A percentile compares a stretch with the other conserved stretches of the same genome.
Conservation (phyloP, 2,113 vertebrate genomes). For the Ceyx cyanopectus region DNA sequence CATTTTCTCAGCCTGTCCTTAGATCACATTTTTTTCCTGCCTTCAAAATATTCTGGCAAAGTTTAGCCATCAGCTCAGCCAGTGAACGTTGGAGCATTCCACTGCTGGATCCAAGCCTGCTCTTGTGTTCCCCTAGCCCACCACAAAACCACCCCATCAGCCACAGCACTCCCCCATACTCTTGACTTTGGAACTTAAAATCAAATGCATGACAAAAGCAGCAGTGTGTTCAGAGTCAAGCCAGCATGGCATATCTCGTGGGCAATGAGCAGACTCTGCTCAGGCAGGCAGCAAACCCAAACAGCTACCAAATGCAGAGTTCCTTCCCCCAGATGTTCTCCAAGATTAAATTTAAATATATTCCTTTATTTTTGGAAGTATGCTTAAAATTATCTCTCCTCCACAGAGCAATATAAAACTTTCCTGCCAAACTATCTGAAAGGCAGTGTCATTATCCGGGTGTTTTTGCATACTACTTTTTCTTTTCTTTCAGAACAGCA, state of each 20-base stretch:
- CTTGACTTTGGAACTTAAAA: not conserved
- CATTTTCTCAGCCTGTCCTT: not conserved
- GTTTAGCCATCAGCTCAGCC: not conserved
- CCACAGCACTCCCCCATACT: not conserved
- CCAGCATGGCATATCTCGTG: rapidly evolving
- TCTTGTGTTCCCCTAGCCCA: not conserved
- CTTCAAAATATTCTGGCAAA: not conserved
- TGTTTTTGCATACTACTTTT: not conserved
- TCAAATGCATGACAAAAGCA: not conserved
- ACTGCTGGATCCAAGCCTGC: not conserved
- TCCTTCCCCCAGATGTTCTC: not conserved
- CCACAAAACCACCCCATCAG: not conserved
- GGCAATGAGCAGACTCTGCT: rapidly evolving
- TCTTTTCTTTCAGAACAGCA: not conserved
- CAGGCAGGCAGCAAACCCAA: not conserved
- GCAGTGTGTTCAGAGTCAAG: not conserved
- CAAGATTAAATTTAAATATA: not conserved
- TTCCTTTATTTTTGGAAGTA: not conserved
- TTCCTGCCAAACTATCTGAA: not conserved
- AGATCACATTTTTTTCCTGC: not conserved
- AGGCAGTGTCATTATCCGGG: not conserved
- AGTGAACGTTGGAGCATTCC: not conserved
- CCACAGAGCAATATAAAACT: not conserved
- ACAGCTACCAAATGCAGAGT: not conserved
- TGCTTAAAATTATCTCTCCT: not conserved